These are phyloP conservation scores for Drepanosiphum platanoidis DNA, from an alignment of 2,888 invertebrate genomes.

Conservation along the genomic window DNA sequence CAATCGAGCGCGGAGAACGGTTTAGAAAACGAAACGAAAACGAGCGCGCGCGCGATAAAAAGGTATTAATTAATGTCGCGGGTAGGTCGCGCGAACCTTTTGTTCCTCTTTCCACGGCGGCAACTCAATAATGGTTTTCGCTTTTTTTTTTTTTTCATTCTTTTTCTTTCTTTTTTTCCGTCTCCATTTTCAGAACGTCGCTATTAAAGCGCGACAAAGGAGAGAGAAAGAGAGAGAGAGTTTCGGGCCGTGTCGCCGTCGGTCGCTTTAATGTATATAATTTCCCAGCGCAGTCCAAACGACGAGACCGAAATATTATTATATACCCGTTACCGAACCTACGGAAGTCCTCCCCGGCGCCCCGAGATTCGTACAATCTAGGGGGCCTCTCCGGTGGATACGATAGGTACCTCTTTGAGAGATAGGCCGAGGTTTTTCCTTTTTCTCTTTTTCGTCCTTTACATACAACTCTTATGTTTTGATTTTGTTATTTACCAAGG, in stretches of 20 bases:
- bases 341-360: neutral
- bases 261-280: constrained; percentile 41
- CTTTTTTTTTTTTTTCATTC: neutral
- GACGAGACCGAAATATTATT: constrained; percentile 32
- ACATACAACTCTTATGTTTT: too few relatives aligned
- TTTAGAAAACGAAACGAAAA: constrained; percentile 1
- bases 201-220: constrained; percentile 45
- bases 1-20: neutral
- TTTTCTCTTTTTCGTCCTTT: too few relatives aligned
- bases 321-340: too few relatives aligned
- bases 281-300: constrained; percentile 32
- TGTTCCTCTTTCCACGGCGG: constrained; percentile 13
- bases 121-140: constrained; percentile 16
- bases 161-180: neutral
- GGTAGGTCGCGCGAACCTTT: constrained; percentile 26
- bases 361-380: constrained; percentile 37
- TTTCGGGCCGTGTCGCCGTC: neutral
- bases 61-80: constrained; percentile 21
- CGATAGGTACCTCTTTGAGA: too few relatives aligned
- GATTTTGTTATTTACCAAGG: too few relatives aligned
- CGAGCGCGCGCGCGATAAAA: constrained; percentile 2
- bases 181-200: neutral
- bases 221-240: too few relatives aligned
- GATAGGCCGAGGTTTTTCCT: too few relatives aligned
- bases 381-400: too few relatives aligned